Evolutionary conservation across 2,888 invertebrate genomes (phyloP), one percentile per base, ranked within the genome.

Genomic region (Campoplex nolae): DNA sequence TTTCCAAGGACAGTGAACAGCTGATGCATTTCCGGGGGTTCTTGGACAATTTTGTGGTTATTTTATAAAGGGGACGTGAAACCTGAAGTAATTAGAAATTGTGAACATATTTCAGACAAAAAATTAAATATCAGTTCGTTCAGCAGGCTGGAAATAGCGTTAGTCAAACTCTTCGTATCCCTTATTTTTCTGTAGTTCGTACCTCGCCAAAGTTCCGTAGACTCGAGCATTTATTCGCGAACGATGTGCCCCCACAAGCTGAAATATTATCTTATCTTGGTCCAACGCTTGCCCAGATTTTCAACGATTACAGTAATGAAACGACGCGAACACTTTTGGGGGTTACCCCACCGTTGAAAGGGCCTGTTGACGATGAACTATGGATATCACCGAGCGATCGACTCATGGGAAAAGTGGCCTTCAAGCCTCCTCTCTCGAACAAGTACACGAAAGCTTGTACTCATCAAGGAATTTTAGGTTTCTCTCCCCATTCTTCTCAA

Each of bases 391-490:
- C 92, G 3, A 90, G 92, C 71, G 88, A 92, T 83, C 89, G 90
- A 32, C 86, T 91, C 13, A 81, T 90, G 35, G 90, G 88, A 3
- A 90, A 89, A 77, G 84, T 88, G 0, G 77, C 86, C 11, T 83
- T 91, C 16, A 87, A 45, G 13, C 87, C 88, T 7, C 83, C 88
- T 2, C 35, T 86, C 28, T 88, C 89, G 28, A 75, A 88, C 32
- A 83, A 90, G 74, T 88, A 71, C 35, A 85, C 91, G 9, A 93
- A 90, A 88, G 89, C 89, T 35, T 85, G 87, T 23, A 89, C 92
- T 16, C 93, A 93, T 68, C 86, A 89, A 81, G 88, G 90, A 83
- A 92, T 93, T 80, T 87, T 93, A 88, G 90, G 92, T 92, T 88
- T 51, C 54, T 7, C 68, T 23, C 16, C n/a, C 16, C n/a, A 35